Evolutionary conservation across 2,113 vertebrate genomes (phyloP), one percentile per base, ranked within the genome.

Genomic region (Melanerpes formicivorus): DNA sequence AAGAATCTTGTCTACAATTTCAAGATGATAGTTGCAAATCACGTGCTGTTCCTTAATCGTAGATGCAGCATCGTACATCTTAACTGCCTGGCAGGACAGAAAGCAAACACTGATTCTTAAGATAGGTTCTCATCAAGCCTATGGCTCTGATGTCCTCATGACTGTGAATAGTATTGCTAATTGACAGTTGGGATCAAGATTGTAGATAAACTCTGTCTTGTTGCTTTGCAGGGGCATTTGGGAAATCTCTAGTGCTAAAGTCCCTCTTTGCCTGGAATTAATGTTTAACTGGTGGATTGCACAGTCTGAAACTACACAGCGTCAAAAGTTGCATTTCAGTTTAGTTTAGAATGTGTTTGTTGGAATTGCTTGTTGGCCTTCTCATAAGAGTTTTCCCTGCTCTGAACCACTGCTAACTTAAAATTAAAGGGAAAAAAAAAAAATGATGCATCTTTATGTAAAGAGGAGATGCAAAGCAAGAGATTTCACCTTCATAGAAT

Each of bases 101-200:
- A 22, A 4, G 6, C 11, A 75, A 21, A 10, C 5, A 5, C 5
- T 58, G 55, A 32, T 64, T 27, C 2, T 25, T 34, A 26, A 70
- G 30, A 8, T 16, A 40, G 10, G 6, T 14, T 69, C 30, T 54
- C 6, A 21, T 10, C 0, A 0, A 71, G 42, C n/a, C n/a, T 18
- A 10, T 50, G 59, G n/a, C 62, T 73, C 44, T 75, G 44, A 50
- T 27, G 29, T 55, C 72, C 64, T 27, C 9, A 11, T 26, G 11
- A 46, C 34, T 48, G 18, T 52, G 22, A 30, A 32, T 27, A n/a
- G 17, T 44, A 40, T 27, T 52, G 14, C 4, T 84, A n/a, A 27
- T 62, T 76, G 83, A 6, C 1, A 3, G 0, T 5, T 3, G 6
- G 10, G 25, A 58, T 48, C 11, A 80, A 60, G 48, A 25, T 25